Evolutionary conservation across 2,888 invertebrate genomes (phyloP), one percentile per base, ranked within the genome.

Genomic region (Cataglyphis rosenhaueri): DNA sequence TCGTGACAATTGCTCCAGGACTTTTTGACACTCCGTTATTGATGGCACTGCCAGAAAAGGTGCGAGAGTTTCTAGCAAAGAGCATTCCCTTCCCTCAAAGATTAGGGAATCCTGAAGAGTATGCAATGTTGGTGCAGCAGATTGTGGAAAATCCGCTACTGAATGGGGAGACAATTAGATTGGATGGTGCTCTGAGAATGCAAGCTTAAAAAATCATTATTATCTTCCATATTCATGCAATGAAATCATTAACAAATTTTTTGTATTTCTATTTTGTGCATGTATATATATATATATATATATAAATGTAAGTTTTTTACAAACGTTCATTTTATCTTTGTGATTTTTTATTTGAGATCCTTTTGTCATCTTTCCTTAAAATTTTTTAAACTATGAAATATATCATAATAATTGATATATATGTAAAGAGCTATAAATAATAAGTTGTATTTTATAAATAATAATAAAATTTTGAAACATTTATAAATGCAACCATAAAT

Each of bases 141-240:
- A 95, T 96, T 75, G 95, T 96, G 61, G 95, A 96, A 88, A 96
- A 96, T 92, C 95, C 95, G 0, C 93, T 96, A 94, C 92, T 96
- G 29, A 96, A 96, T 76, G 96, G 96, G 0, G 96, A 96, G 91
- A 95, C 95, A 1, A 96, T 96, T 87, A 95, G 96, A 71, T 91
- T 96, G 12, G 96, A 96, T 84, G 96, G 96, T 61, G 95, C 95
- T 25, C 92, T 96, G 8, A 95, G 96, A 91, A 96, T 96, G 96
- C 95, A 95, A 90, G 95, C 95, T 65, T 96, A 91, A 94, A 65
- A 9, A 44, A 18, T 12, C 18, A 29, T 21, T 10, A 59, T 38
- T 10, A 59, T 38, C 29, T 55, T 29, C 15, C 2, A 21, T 66
- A 29, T 9, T 29, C 10, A n/a, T 25, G 21, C 4, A 32, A 64